phyloP scores from a whole-genome alignment of 2,888 invertebrate species.

The Atrina japonica region DNA sequence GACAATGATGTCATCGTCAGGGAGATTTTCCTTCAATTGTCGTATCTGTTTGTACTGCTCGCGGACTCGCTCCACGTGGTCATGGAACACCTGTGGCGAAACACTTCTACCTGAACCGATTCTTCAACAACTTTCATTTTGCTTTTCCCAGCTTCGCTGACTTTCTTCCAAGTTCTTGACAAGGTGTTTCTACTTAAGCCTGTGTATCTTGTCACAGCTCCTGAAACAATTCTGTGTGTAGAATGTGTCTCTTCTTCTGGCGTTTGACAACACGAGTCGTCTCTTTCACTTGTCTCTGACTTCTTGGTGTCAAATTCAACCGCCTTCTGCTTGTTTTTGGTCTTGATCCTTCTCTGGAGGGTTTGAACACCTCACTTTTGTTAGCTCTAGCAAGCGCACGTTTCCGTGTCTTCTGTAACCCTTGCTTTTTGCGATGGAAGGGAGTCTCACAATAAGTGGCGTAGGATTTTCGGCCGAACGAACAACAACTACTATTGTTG shows the following conservation, averaged over 20 bases:
- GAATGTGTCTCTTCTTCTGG: no score
- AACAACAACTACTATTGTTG: no score
- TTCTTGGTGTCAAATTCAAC: no score
- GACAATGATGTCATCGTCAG: constrained; percentile 38
- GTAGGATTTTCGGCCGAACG: no score
- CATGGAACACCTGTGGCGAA: constrained; percentile 25
- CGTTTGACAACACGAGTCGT: no score
- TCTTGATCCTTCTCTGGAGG: constrained; percentile 11
- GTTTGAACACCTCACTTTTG: constrained; percentile 3
- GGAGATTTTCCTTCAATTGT: constrained; percentile 45
- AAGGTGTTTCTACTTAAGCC: constrained; percentile 16
- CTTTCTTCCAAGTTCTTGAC: constrained; percentile 33
- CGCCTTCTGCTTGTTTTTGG: background rate
- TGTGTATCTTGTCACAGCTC: constrained; percentile 14
- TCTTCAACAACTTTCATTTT: constrained; percentile 43
- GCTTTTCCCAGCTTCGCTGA: constrained; percentile 31
- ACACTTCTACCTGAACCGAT: constrained; percentile 5
- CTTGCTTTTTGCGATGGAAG: no score
- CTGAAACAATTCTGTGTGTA: constrained; percentile 21
- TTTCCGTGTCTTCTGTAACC: constrained; percentile 10
- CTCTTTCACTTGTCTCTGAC: no score
- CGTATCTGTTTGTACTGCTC: constrained; percentile 40
- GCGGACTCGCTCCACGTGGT: constrained; percentile 38
- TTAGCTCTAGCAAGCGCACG: constrained; percentile 15
- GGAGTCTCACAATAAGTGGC: no score